phyloP scores from a whole-genome alignment of 2,113 vertebrate species.

The Stigmatopora argus region DNA sequence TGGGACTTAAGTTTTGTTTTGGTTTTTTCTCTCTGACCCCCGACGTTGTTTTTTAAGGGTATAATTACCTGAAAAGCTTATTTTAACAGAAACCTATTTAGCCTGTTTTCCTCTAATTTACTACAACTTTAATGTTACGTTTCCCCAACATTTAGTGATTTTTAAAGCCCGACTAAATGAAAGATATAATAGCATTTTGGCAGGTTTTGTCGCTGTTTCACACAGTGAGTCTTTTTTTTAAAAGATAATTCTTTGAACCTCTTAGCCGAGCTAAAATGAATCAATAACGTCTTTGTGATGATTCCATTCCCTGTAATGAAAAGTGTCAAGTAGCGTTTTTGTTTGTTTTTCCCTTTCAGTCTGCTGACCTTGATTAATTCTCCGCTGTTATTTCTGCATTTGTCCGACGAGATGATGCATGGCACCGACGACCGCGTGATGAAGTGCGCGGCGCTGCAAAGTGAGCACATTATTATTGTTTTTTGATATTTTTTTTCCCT shows the following conservation, averaged over 20 bases:
- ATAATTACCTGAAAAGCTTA: too few species aligned
- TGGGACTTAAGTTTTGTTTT: too few species aligned
- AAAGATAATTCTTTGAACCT: background rate
- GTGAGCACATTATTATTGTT: background rate
- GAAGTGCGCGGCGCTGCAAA: constrained; percentile 1
- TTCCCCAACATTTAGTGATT: too few species aligned
- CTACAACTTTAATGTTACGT: too few species aligned
- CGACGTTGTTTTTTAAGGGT: too few species aligned
- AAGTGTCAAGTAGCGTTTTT: background rate
- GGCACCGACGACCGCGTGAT: constrained; percentile 4
- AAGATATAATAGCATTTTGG: too few species aligned
- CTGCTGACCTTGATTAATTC: constrained; percentile 31
- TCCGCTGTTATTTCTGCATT: constrained; percentile 29
- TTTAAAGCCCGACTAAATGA: too few species aligned
- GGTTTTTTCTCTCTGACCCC: too few species aligned
- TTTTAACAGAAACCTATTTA: too few species aligned
- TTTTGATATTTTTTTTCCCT: background rate
- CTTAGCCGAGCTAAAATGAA: background rate
- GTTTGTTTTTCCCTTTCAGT: constrained; percentile 1
- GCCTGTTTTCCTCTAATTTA: too few species aligned
- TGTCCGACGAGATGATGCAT: constrained; percentile 9
- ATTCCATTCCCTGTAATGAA: constrained; percentile 9
- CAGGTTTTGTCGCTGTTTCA: too few species aligned
- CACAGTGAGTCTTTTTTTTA: background rate
- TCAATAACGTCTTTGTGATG: constrained; percentile 2